Base-by-base conservation (phyloP, 1,140 invertebrate genomes). In the Drosophila punjabiensis region DNA sequence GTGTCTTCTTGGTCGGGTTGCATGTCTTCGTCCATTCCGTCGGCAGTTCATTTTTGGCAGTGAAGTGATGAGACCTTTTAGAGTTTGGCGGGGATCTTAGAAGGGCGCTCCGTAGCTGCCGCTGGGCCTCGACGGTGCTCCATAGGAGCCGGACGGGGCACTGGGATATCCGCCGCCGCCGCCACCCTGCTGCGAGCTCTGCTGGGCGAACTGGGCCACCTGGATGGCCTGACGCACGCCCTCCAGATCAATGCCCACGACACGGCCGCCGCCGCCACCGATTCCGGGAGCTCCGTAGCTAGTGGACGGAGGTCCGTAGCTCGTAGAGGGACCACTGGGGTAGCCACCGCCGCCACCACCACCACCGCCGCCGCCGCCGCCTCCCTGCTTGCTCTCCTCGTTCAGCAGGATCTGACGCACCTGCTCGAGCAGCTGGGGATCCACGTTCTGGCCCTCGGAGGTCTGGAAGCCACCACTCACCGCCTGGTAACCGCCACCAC, bases 401-500 rank as follows among this genome's bases (percentile, higher is more conserved):
- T 96, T 96, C 69, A 97, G 94, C 55, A 97, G 94, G 89, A 97
- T 97, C 93, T 97, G 95, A 79, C 96, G 95, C 81, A 97, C 96
- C 92, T 97, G 96, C 90, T 97, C 96, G 59, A 97, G 94, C 61
- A 97, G 95, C 69, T 95, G 95, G 45, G 95, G 95, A 93, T 97
- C 96, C 52, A 97, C 96, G 93, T 96, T 95, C 81, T 96, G 96
- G 53, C 97, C 97, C 91, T 97, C 97, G 74, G 94, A 96, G 59
- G 95, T 96, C 79, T 96, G 96, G 90, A 95, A 95, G 60, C 96
- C 96, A 52, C 95, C 94, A 20, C 96, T 95, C 2, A 97, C 96
- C 47, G 95, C 94, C 69, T 94, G 94, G 94, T 96, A 97, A 59
- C 96, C 95, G 47, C 96, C 96, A 16, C 96, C 96, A 43, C 95